Evolutionary conservation across 2,113 vertebrate genomes (phyloP), one percentile per base, ranked within the genome.

Genomic region (Phalacrocorax brasilianus): DNA sequence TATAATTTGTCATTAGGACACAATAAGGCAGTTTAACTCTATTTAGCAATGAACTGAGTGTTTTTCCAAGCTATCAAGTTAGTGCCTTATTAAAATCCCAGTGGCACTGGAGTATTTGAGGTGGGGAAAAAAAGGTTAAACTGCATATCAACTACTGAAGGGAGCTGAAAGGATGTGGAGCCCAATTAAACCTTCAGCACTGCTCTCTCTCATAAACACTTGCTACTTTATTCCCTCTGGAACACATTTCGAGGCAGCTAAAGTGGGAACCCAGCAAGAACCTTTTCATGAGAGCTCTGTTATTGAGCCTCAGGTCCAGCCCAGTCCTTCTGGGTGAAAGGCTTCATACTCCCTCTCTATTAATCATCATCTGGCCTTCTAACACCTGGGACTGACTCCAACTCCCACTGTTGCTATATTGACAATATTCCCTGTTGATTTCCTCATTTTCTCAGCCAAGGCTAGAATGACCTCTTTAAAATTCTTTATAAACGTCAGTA

Each of bases 401-500:
- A 95, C 97, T 98, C 98, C 98, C 98, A 97, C 94, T 97, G 97
- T 97, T 98, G 97, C 98, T 98, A 98, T 98, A 98, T 98, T 98
- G 98, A 99, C 98, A 98, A 98, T 98, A 98, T 98, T 98, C 98
- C 97, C 98, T 98, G 98, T 99, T 99, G 98, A 99, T 99, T 98
- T 98, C 97, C 98, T 98, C 97, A 96, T 98, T 98, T 98, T 99
- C 98, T 98, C 97, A 96, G 98, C 97, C 97, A 91, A 93, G 98
- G 97, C 98, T 97, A 97, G 97, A 98, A 98, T 98, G 98, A 99
- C 98, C 98, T 98, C 98, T 98, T 98, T 98, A 98, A 99, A 99
- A 99, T 98, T 98, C 98, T 98, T 99, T 98, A 99, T 99, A 99
- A 99, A 99, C 98, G 98, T 98, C 98, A 98, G 97, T 99, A 99